Base-by-base conservation (phyloP, 53 echinoderm and acorn worm species). In the Holothuria scabra region DNA sequence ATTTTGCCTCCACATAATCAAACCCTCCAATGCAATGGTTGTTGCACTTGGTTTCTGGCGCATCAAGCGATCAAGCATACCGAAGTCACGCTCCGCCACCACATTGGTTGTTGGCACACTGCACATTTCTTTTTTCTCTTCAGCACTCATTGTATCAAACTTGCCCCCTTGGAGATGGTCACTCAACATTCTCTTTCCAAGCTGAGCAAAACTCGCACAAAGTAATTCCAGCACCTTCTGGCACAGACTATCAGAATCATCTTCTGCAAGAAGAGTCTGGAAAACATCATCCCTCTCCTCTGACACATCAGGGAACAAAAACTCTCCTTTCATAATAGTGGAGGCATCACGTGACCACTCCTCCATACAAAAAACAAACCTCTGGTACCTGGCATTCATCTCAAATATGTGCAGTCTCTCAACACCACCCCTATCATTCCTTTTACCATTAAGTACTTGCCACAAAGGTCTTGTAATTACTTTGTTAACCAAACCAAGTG, bases 31-130 rank as follows among this genome's bases (percentile, higher is more conserved):
- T 1, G 89, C 89, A 57, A 84, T 62, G 22, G 78, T 76, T 0
- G 66, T 63, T 2, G 84, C 89, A 64, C 78, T 85, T 8, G 89
- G 89, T 79, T 89, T 89, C 52, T 89, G 67, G 30, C 80, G 79
- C 80, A 89, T 78, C 22, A 89, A 6, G 28, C 89, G 64, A 49
- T 89, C 89, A 5, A 89, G 79, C 85, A 89, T 85, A 5, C 89
- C 89, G 70, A 89, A 89, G 49, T 89, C 69, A 67, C 79, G 38
- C 66, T 79, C 80, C 28, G 46, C 49, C 79, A 80, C 72, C 6
- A 41, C 41, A 41, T 41, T 86, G 3, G 86, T 79, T 21, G 64
- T 80, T 0, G 79, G 86, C 18, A 89, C 84, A 84, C 89, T 89
- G 29, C 1, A 25, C 19, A 74, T 79, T 67, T 84, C 89, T 2